These are phyloP conservation scores for Corvus hawaiiensis DNA, from an alignment of 2,113 vertebrate genomes.

Conservation along the genomic window DNA sequence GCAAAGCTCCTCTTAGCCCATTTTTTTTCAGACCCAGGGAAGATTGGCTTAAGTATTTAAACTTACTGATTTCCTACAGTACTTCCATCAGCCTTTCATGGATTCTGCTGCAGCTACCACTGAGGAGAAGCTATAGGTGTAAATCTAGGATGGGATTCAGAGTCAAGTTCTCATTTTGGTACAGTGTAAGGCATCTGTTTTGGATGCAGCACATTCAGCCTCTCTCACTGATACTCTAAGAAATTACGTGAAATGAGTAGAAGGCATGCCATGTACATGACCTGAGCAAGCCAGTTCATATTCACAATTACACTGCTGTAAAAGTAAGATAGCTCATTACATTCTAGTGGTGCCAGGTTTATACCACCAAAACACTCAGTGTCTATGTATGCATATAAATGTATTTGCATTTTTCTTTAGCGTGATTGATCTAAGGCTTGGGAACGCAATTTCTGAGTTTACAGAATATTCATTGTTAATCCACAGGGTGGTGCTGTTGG, in stretches of 20 bases:
- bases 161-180: not conserved
- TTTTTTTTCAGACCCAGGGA: not conserved
- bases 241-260: not conserved
- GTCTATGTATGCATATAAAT: not conserved
- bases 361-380: not conserved
- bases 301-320: not conserved
- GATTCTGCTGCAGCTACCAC: not conserved
- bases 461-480: not conserved
- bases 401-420: not conserved
- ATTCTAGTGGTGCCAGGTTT: not conserved
- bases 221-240: not conserved
- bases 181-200: not conserved
- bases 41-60: not conserved
- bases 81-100: not conserved
- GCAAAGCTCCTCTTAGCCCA: not conserved
- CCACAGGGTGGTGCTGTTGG: constrained; percentile 66
- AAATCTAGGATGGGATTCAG: not conserved
- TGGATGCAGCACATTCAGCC: not conserved
- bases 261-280: not conserved
- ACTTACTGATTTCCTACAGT: not conserved
- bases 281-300: not conserved
- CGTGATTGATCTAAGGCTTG: accelerated
- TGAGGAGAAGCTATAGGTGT: not conserved
- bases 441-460: not conserved
- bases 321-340: not conserved